Evolutionary conservation across 2,888 invertebrate species (phyloP).

Genomic region (Meteorus colon): DNA sequence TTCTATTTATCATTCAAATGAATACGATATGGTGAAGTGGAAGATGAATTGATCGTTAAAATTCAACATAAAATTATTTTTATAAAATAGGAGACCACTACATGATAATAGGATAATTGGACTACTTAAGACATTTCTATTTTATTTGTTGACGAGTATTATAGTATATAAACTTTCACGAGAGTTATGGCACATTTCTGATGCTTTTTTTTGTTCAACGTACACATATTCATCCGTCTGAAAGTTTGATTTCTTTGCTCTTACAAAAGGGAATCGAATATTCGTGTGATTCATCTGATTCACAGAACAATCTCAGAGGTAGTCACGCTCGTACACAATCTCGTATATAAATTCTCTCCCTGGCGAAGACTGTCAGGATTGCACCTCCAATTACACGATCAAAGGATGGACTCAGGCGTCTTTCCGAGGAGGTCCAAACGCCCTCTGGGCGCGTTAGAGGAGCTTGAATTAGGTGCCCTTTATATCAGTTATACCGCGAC

Average conservation of each 20-base stretch:
- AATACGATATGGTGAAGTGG: neutral
- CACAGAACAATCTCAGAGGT: slow-evolving; percentile 46
- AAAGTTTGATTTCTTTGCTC: neutral
- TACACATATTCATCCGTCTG: neutral
- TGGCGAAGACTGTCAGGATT: slow-evolving; percentile 40
- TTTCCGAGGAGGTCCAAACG: slow-evolving; percentile 49
- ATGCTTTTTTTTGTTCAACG: no score
- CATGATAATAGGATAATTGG: no score
- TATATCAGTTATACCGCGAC: slow-evolving; percentile 42
- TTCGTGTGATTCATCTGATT: neutral
- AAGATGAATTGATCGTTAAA: neutral
- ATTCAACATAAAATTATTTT: no score
- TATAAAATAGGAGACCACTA: no score
- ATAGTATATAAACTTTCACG: no score
- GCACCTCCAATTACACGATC: slow-evolving; percentile 65
- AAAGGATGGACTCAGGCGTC: slow-evolving; percentile 57
- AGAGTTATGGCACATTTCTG: no score
- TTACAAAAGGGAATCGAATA: neutral
- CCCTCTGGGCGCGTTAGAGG: slow-evolving; percentile 29
- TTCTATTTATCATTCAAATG: neutral
- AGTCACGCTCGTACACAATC: slow-evolving; percentile 12
- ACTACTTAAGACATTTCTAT: no score
- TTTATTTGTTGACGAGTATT: no score
- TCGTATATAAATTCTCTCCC: slow-evolving; percentile 45
- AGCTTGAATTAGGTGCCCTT: slow-evolving; percentile 44